These are phyloP conservation scores for Ovibos moschatus DNA, from an alignment of 2,113 vertebrate genomes.

Conservation along the genomic window DNA sequence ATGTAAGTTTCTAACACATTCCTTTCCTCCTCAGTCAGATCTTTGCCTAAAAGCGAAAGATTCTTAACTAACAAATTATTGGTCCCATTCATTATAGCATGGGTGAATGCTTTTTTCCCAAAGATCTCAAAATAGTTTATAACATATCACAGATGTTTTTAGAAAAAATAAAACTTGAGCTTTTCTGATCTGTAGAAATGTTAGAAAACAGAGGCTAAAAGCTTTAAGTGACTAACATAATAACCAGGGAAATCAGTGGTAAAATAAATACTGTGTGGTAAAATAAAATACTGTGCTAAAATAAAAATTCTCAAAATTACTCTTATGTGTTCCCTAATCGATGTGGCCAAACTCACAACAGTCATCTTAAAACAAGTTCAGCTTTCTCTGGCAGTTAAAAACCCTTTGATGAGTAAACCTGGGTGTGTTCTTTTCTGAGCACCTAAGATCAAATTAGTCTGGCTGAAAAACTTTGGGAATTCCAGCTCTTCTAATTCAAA, in stretches of 20 bases:
- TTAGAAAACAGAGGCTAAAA: background rate
- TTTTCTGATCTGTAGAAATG: background rate
- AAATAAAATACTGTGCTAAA: background rate
- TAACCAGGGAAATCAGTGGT: background rate
- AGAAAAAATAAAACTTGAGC: background rate
- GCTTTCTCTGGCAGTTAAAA: background rate
- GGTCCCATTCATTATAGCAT: background rate
- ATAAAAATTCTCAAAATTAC: background rate
- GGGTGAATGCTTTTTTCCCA: background rate
- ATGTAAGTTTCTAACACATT: background rate
- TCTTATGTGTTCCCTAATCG: background rate
- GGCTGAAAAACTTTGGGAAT: background rate
- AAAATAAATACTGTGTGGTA: background rate
- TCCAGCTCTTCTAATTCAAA: constrained; percentile 40
- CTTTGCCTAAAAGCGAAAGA: background rate
- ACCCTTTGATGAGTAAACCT: background rate
- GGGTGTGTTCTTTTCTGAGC: background rate
- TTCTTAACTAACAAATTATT: background rate
- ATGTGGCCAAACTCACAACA: background rate
- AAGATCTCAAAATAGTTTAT: constrained; percentile 24
- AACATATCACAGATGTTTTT: background rate
- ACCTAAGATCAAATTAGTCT: constrained; percentile 7
- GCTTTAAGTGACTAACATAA: background rate
- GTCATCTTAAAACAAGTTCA: background rate
- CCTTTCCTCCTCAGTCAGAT: background rate